Percentiles rank a stretch among this genome's conserved stretches.
These are phyloP conservation scores for Ctenochaetus hawaiiensis DNA, from an alignment of 2,797 vertebrate genomes.

Conservation along the genomic window DNA sequence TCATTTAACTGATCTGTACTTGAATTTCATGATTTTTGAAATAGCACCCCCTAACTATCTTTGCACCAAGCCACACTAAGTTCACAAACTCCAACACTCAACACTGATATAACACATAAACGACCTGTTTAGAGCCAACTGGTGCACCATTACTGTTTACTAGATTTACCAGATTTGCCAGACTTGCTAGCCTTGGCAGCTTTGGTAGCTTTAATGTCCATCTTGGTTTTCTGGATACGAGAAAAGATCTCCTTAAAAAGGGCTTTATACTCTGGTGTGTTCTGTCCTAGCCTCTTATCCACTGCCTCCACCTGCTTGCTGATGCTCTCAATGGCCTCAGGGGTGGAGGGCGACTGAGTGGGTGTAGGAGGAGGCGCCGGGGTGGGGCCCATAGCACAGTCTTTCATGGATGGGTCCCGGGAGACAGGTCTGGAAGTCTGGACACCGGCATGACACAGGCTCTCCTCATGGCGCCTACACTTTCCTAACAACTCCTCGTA, in stretches of 20 bases:
- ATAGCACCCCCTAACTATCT: constrained; percentile 34
- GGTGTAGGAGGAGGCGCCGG: constrained; percentile 81
- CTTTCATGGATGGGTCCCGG: constrained; percentile 96
- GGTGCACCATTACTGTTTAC: constrained; percentile 67
- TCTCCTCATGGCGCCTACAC: constrained; percentile 94
- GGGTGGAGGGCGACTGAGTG: constrained; percentile 86
- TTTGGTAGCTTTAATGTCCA: constrained; percentile 93
- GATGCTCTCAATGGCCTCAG: constrained; percentile 90
- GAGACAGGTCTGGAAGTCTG: constrained; percentile 96
- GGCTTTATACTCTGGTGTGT: constrained; percentile 97
- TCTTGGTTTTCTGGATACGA: constrained; percentile 98
- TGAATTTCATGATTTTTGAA: not conserved
- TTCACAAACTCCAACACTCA: constrained; percentile 17
- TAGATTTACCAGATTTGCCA: constrained; percentile 78
- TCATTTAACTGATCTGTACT: constrained; percentile 7
- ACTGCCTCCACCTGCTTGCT: constrained; percentile 94
- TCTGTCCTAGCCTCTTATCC: constrained; percentile 95
- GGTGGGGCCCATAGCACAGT: constrained; percentile 85
- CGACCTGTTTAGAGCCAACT: not conserved
- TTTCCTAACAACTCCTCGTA: constrained; percentile 97
- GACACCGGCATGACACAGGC: constrained; percentile 91
- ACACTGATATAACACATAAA: constrained; percentile 31
- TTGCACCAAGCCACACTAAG: not conserved
- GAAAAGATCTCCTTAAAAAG: constrained; percentile 99
- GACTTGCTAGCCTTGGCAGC: constrained; percentile 78